A percentile compares a stretch with the other conserved stretches of the same genome.
Conservation (phyloP, 2,113 vertebrate species). For the Pachypanchax playfairii region DNA sequence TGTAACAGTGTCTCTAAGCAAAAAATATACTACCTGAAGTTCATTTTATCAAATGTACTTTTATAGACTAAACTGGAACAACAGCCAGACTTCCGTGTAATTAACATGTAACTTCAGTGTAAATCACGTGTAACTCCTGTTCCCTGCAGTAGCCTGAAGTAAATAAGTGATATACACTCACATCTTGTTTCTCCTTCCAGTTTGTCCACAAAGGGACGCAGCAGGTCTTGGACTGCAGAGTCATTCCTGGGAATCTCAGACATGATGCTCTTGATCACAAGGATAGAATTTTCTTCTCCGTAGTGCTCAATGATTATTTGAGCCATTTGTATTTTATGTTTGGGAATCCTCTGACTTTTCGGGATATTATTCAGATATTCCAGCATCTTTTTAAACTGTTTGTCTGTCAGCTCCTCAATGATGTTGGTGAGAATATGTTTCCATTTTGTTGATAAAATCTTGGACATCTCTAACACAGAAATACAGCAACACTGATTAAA, state of each 20-base stretch:
- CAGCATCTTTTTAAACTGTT: not conserved
- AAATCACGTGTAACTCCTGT: too few relatives aligned
- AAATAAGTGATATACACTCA: not conserved
- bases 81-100: too few relatives aligned
- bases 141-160: not conserved
- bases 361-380: not conserved
- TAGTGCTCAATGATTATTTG: not conserved
- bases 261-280: fast-evolving
- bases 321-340: not conserved
- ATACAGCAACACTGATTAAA: not conserved
- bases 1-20: too few relatives aligned
- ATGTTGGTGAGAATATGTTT: not conserved
- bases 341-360: fast-evolving
- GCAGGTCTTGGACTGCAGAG: fast-evolving
- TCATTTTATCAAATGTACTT: too few relatives aligned
- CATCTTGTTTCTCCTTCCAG: not conserved
- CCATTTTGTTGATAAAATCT: not conserved
- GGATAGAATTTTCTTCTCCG: not conserved
- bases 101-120: too few relatives aligned
- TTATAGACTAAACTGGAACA: too few relatives aligned
- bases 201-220: slow-evolving; percentile 17
- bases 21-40: too few relatives aligned
- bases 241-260: not conserved
- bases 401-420: fast-evolving
- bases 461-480: slow-evolving; percentile 1